Evolutionary conservation across 2,888 invertebrate genomes (phyloP).

Genomic region (Epicampocera succincta): DNA sequence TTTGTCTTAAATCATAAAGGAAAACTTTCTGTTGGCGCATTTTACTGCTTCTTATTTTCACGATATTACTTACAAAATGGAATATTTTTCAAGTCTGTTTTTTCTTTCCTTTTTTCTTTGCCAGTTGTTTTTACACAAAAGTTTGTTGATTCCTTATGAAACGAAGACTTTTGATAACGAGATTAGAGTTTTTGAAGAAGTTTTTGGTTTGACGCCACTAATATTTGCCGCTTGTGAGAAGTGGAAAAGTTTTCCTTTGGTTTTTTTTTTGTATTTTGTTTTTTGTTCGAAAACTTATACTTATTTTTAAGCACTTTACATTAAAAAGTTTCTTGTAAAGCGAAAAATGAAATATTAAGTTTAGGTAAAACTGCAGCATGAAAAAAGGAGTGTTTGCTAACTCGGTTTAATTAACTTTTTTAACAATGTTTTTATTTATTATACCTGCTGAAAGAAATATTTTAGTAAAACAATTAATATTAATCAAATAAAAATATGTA

Average conservation of each 20-base stretch:
- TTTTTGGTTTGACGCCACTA: constrained; percentile 22
- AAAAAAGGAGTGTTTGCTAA: too few relatives aligned
- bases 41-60: background rate
- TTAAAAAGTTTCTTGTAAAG: too few relatives aligned
- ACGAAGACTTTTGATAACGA: constrained; percentile 42
- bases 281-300: too few relatives aligned
- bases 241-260: constrained; percentile 3
- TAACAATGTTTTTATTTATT: too few relatives aligned
- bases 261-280: too few relatives aligned
- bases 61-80: background rate
- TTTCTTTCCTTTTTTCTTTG: background rate
- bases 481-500: too few relatives aligned
- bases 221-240: constrained; percentile 17
- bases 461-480: too few relatives aligned
- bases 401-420: too few relatives aligned
- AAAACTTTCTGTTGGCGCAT: constrained; percentile 26
- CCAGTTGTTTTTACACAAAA: constrained; percentile 25
- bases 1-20: constrained; percentile 50
- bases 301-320: too few relatives aligned
- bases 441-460: too few relatives aligned
- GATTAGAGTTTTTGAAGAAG: constrained; percentile 39
- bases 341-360: too few relatives aligned
- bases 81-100: constrained; percentile 4
- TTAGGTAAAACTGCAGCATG: too few relatives aligned
- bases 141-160: constrained; percentile 17